phyloP scores from a whole-genome alignment of 1,140 invertebrate species.

The Neodiprion fabricii region DNA sequence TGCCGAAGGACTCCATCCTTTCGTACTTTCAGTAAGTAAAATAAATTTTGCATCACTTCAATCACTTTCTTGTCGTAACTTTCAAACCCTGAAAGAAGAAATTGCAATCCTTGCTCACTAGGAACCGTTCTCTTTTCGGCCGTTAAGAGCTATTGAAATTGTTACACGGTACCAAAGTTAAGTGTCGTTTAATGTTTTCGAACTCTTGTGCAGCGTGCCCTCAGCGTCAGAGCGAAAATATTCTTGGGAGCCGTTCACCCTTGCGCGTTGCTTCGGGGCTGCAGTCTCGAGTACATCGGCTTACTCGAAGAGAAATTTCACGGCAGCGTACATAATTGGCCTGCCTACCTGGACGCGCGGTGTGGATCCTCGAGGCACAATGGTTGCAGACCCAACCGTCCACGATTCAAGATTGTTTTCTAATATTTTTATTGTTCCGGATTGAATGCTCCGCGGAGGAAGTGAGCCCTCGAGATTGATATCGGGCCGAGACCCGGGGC shows the following conservation, averaged over 20 bases:
- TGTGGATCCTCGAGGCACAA: conserved; percentile 42
- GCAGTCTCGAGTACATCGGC: background rate
- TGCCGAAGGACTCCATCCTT: too few relatives aligned
- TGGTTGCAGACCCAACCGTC: conserved; percentile 36
- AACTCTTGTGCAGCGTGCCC: background rate
- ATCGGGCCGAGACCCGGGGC: conserved; percentile 34
- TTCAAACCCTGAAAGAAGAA: too few relatives aligned
- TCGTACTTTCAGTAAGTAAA: too few relatives aligned
- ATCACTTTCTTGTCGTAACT: too few relatives aligned
- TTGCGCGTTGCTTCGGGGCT: background rate
- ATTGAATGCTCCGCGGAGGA: conserved; percentile 46
- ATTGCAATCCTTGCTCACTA: too few relatives aligned
- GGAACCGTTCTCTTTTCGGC: background rate
- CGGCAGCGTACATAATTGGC: conserved; percentile 41
- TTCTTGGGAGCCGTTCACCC: background rate
- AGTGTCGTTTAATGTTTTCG: background rate
- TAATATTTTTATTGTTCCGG: conserved; percentile 47
- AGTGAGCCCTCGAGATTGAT: conserved; percentile 49
- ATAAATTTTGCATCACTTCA: too few relatives aligned
- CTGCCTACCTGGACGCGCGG: conserved; percentile 31
- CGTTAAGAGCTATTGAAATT: background rate
- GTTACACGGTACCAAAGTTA: background rate
- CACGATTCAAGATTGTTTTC: conserved; percentile 48
- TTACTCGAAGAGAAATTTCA: conserved; percentile 24
- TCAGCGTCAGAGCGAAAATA: background rate